These are phyloP conservation scores for Microctonus brassicae DNA, from an alignment of 2,888 invertebrate species.

Conservation along the genomic window DNA sequence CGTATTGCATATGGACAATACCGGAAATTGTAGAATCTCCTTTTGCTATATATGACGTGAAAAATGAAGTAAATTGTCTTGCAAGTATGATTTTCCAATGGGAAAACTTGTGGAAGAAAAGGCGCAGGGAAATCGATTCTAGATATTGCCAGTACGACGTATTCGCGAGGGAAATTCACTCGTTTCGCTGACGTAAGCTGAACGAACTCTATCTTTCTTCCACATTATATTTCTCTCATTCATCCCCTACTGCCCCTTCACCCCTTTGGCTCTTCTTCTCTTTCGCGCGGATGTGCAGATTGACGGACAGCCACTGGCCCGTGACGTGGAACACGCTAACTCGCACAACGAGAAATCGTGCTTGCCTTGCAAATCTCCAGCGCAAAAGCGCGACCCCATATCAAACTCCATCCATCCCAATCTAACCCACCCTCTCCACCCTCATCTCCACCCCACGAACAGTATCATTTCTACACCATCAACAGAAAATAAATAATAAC, in stretches of 20 bases:
- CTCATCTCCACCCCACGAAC: neutral
- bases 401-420: neutral
- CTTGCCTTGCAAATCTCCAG: conserved; percentile 39
- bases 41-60: conserved; percentile 5
- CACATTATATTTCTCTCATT: conserved; percentile 6
- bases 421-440: neutral
- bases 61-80: conserved; percentile 34
- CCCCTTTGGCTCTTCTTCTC: neutral
- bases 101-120: conserved; percentile 16
- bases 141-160: conserved; percentile 42
- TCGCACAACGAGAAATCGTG: conserved; percentile 34
- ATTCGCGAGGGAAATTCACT: conserved; percentile 49
- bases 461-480: neutral
- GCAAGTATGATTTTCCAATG: conserved; percentile 30
- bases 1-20: neutral
- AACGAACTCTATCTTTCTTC: conserved; percentile 43
- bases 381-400: neutral
- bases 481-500: neutral
- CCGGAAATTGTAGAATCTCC: conserved; percentile 2
- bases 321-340: conserved; percentile 52
- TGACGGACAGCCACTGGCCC: conserved; percentile 65
- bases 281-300: conserved; percentile 50
- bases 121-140: conserved; percentile 44
- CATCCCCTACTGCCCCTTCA: neutral
- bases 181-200: conserved; percentile 56